Percentiles rank a stretch among this genome's conserved stretches.
phyloP scores from a whole-genome alignment of 2,113 vertebrate species.

The Cichladusa arquata region DNA sequence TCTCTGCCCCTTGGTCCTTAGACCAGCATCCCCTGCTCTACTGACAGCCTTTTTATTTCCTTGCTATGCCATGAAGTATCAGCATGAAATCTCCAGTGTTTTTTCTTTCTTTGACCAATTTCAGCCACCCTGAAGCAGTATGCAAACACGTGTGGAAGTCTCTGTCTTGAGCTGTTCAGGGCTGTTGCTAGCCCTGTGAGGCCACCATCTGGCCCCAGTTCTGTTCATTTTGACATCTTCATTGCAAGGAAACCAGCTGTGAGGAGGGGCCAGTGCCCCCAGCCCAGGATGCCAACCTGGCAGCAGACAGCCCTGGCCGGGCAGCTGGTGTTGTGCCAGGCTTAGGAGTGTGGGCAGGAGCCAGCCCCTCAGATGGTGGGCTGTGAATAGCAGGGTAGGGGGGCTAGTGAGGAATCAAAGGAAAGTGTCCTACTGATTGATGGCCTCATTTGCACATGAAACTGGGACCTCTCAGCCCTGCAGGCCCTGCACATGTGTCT shows the following conservation, averaged over 20 bases:
- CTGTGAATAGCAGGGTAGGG: conserved; percentile 25
- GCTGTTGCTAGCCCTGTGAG: not conserved
- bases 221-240: conserved; percentile 20
- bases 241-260: conserved; percentile 21
- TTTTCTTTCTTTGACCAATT: not conserved
- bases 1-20: not conserved
- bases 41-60: not conserved
- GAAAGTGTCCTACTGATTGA: conserved; percentile 49
- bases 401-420: conserved; percentile 28
- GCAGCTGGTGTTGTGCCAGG: conserved; percentile 7
- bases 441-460: conserved; percentile 69
- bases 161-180: not conserved
- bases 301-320: not conserved
- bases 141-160: accelerated
- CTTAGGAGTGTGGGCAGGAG: not conserved
- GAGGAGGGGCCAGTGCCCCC: not conserved
- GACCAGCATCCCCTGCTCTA: not conserved
- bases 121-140: not conserved
- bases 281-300: conserved; percentile 24
- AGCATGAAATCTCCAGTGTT: not conserved
- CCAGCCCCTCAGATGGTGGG: conserved; percentile 7
- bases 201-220: conserved; percentile 28
- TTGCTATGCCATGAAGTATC: not conserved
- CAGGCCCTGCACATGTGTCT: conserved; percentile 25
- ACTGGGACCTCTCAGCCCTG: conserved; percentile 25